A percentile compares a stretch with the other conserved stretches of the same genome.
These are phyloP conservation scores for Myiopsitta monachus DNA, from an alignment of 2,113 vertebrate genomes.

Conservation along the genomic window DNA sequence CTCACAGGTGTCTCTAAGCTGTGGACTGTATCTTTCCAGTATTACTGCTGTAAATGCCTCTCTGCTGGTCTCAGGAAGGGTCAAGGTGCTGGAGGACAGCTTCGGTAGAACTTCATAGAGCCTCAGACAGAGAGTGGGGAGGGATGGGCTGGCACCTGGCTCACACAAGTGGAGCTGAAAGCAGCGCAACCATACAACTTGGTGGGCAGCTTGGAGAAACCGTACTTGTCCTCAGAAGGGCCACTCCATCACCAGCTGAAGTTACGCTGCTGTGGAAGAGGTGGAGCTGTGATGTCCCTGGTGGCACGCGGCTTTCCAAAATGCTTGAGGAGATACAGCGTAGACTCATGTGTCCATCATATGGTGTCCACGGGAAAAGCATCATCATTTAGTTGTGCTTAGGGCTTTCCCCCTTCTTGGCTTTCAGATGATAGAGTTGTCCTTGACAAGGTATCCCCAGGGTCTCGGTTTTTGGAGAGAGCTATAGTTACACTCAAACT, in stretches of 20 bases:
- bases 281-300: not conserved
- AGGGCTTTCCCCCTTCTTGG: not conserved
- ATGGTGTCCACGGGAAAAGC: not conserved
- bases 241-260: fast-evolving
- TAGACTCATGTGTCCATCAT: not conserved
- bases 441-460: not conserved
- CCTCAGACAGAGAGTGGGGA: not conserved
- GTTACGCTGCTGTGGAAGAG: not conserved
- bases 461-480: not conserved
- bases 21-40: not conserved
- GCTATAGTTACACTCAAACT: not conserved
- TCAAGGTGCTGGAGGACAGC: not conserved
- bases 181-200: not conserved
- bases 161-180: not conserved
- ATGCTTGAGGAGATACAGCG: not conserved
- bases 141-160: not conserved
- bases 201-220: not conserved
- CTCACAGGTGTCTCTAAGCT: not conserved
- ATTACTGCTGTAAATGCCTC: not conserved
- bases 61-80: not conserved
- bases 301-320: not conserved
- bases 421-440: not conserved
- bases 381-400: not conserved
- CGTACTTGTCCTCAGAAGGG: not conserved
- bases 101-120: not conserved